phyloP scores from a whole-genome alignment of 2,888 invertebrate species.

The Thereva nobilitata region DNA sequence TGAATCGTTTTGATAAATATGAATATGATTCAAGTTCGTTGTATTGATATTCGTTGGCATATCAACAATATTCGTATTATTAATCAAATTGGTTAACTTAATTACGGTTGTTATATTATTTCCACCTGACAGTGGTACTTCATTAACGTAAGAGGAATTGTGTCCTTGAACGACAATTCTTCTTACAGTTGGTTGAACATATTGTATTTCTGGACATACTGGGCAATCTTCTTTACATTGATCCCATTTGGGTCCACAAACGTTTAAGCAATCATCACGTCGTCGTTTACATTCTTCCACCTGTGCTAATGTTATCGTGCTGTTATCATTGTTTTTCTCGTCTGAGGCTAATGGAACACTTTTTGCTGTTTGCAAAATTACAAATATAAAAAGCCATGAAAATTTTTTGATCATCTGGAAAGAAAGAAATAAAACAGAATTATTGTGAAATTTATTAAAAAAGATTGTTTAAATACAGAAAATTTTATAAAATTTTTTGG shows the following conservation, averaged over 20 bases:
- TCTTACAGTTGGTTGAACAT: constrained; percentile 15
- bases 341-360: no score
- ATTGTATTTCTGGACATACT: constrained; percentile 35
- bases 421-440: no score
- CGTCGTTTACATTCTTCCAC: constrained; percentile 5
- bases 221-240: constrained; percentile 33
- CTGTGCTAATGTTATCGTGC: constrained; percentile 41
- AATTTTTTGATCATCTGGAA: no score
- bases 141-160: constrained; percentile 20
- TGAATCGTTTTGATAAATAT: constrained; percentile 51
- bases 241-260: not conserved
- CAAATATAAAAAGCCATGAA: no score
- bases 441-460: no score
- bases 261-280: not conserved
- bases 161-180: constrained; percentile 36
- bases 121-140: constrained; percentile 26
- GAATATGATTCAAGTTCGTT: constrained; percentile 50
- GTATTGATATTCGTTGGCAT: constrained; percentile 40
- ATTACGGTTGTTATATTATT: constrained; percentile 42
- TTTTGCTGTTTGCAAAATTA: no score
- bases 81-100: constrained; percentile 40
- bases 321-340: no score
- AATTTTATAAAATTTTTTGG: no score
- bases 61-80: constrained; percentile 41
- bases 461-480: no score